Conservation (phyloP, 2,113 vertebrate genomes). For the Tragelaphus buxtoni region DNA sequence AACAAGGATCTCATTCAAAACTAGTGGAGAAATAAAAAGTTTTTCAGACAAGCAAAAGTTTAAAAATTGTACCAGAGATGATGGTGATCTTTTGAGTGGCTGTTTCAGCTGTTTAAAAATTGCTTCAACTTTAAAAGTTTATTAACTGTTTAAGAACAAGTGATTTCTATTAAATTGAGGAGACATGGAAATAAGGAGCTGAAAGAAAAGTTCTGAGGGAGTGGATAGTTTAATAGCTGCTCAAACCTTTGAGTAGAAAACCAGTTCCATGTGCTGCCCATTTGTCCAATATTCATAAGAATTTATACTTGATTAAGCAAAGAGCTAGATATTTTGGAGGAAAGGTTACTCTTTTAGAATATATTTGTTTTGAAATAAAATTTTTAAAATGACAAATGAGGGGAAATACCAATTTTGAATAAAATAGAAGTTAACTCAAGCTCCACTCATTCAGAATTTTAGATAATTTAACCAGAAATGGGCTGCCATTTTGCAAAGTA, state of each 20-base stretch:
- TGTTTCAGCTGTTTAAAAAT: not conserved
- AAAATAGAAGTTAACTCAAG: not conserved
- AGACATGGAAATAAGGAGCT: not conserved
- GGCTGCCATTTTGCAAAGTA: not conserved
- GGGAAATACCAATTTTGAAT: not conserved
- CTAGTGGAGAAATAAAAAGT: not conserved
- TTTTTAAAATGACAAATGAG: not conserved
- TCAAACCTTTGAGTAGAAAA: not conserved
- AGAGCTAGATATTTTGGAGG: not conserved
- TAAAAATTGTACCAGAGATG: not conserved
- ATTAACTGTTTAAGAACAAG: not conserved
- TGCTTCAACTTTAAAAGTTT: not conserved
- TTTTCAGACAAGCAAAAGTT: not conserved
- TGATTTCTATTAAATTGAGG: not conserved
- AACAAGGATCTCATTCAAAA: not conserved
- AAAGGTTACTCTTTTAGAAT: not conserved
- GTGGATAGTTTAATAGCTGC: not conserved
- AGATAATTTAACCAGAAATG: not conserved
- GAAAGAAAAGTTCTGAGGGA: not conserved
- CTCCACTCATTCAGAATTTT: not conserved
- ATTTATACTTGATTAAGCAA: not conserved
- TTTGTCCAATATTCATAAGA: not conserved
- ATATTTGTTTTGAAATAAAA: slow-evolving; percentile 41
- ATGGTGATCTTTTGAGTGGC: not conserved
- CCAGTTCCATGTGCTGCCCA: not conserved